Percentiles rank a stretch among this genome's conserved stretches.
phyloP scores from a whole-genome alignment of 1,140 invertebrate species.

The Ceratina calcarata region DNA sequence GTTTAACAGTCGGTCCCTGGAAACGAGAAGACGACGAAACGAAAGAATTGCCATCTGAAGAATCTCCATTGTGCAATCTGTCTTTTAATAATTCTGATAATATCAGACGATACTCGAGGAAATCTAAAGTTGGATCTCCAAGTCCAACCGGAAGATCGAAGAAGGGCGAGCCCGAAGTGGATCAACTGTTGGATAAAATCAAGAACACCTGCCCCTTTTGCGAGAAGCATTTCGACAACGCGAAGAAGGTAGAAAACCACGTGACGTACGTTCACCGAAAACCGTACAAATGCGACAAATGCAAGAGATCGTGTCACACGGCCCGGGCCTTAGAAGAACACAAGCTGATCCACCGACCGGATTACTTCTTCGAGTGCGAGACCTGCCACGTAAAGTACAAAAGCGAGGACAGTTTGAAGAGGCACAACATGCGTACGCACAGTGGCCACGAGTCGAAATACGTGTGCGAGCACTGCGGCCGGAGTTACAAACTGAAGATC shows the following conservation, averaged over 20 bases:
- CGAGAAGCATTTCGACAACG: slow-evolving; percentile 76
- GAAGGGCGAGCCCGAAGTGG: slow-evolving; percentile 26
- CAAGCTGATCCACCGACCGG: slow-evolving; percentile 50
- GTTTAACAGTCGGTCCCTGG: slow-evolving; percentile 14
- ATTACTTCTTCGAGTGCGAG: slow-evolving; percentile 58
- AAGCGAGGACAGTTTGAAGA: slow-evolving; percentile 78
- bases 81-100: no score
- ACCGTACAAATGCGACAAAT: slow-evolving; percentile 77
- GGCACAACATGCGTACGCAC: slow-evolving; percentile 77
- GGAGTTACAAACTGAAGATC: slow-evolving; percentile 62
- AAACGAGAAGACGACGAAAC: neutral
- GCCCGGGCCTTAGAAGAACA: slow-evolving; percentile 51
- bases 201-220: slow-evolving; percentile 79
- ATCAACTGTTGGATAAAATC: slow-evolving; percentile 67
- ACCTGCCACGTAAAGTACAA: slow-evolving; percentile 78
- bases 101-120: neutral
- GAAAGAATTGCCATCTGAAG: no score
- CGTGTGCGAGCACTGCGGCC: slow-evolving; percentile 69
- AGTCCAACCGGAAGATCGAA: neutral
- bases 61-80: neutral
- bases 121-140: neutral
- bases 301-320: slow-evolving; percentile 66
- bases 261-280: slow-evolving; percentile 77
- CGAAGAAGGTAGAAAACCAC: slow-evolving; percentile 77
- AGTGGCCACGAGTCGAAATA: slow-evolving; percentile 52